Base-by-base conservation (phyloP, 2,888 invertebrate species). In the Cabera pusaria region DNA sequence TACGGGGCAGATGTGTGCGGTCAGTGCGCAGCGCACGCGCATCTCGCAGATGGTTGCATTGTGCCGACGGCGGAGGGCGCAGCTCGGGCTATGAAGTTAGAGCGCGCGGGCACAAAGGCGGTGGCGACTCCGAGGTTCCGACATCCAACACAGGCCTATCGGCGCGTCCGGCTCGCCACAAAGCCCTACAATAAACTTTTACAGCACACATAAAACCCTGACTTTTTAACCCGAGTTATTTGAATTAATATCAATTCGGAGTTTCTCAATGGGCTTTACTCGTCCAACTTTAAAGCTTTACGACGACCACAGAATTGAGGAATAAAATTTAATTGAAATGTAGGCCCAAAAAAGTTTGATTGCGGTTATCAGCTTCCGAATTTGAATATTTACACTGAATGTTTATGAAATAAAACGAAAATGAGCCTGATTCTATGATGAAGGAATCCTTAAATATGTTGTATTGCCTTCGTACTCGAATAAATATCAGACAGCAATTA, bases 241-340 rank as follows among this genome's bases (percentile, higher is more conserved):
- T 88, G 88, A 87, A 88, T 88, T 88, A 86, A 87, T 88, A 87
- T 88, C 86, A 85, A 87, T 87, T 81, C 87, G 77, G 84, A 84
- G 84, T 85, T 86, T 74, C 86, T 88, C 87, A 88, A 87, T 88
- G 88, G 88, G 83, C 82, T 87, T 87, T 78, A 87, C 87, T 86
- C 79, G 85, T 88, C 87, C 77, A 81, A 86, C 83, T 81, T 81
- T 88, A 86, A 86, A 87, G 72, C 86, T 88, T 88, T 88, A 88
- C 80, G 85, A 82, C 79, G 69, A 78, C 74, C 83, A 75, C 83
- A 75, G 84, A 77, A 85, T 81, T 78, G 84, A 81, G 81, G 75
- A 84, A 88, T 88, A 87, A 88, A 88, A 86, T 84, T 88, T 87
- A 88, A 88, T 88, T 88, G 87, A 88, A 86, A 87, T 78, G 88